Evolutionary conservation across 2,797 vertebrate species (phyloP), one percentile per base, ranked within the genome.

Genomic region (Phylloscopus collybita): DNA sequence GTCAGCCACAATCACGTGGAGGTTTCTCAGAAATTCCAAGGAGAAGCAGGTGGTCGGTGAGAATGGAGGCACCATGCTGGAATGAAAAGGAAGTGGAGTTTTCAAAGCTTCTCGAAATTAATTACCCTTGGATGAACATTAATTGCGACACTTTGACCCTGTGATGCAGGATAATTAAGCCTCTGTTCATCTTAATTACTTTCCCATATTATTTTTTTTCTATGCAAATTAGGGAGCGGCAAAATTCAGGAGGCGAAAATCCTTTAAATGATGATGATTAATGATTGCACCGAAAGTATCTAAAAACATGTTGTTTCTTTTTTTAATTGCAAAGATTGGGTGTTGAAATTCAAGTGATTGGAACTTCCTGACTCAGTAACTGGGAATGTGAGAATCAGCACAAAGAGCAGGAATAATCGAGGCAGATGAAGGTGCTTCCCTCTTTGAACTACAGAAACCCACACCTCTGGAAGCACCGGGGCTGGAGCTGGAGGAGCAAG

Each of bases 131-230:
- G 81, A 66, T 92, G 95, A 86, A 44, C 87, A n/a, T 79, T 95
- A 95, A 90, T 92, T 60, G 38, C 1, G 17, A 51, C 38, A 75
- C 88, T 93, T 75, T 81, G 96, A 93, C 96, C 96, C 95, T 49
- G 42, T 66, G 25, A n/a, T 67, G 83, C 94, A 23, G 64, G 51
- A 36, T 88, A 60, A 93, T 94, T 95, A 96, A 93, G 92, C 60
- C 82, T 88, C 32, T 61, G 88, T 96, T 96, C 61, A 72, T 95
- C 93, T 95, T 95, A 91, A 95, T 97, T 95, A 93, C 81, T 95
- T 95, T 87, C 94, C 49, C 75, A 17, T 91, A 66, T 45, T 88
- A 34, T 76, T 94, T 89, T 96, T 96, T 96, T 90, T 90, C 80
- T 53, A 14, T 91, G 87, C 74, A 95, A 93, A 92, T 97, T 32